These are phyloP conservation scores for Drosophila fuyamai DNA, from an alignment of 1,140 invertebrate species.

Conservation along the genomic window DNA sequence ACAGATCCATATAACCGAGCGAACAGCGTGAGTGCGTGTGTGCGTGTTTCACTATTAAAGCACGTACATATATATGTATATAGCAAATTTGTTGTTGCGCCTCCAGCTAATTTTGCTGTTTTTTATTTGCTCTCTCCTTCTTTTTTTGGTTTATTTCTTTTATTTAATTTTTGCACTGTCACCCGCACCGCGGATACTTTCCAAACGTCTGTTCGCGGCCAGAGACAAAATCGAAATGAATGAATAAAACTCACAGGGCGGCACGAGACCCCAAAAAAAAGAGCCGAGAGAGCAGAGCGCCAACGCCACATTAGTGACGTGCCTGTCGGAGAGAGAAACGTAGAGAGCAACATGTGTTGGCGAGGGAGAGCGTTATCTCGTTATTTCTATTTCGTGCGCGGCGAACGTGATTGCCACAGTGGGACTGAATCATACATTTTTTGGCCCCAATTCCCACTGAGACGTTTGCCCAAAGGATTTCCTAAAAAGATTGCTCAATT, in stretches of 20 bases:
- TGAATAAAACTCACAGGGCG: slow-evolving; percentile 58
- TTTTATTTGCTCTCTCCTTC: slow-evolving; percentile 32
- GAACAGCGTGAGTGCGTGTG: slow-evolving; percentile 28
- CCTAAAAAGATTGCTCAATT: slow-evolving; percentile 1
- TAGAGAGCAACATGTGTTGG: slow-evolving; percentile 36
- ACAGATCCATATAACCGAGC: slow-evolving; percentile 33
- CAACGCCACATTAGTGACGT: slow-evolving; percentile 24
- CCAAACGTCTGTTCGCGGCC: slow-evolving; percentile 48
- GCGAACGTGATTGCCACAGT: slow-evolving; percentile 76
- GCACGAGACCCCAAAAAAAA: slow-evolving; percentile 72
- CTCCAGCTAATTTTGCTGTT: slow-evolving; percentile 56
- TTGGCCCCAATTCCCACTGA: slow-evolving; percentile 1
- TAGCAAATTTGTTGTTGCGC: slow-evolving; percentile 68
- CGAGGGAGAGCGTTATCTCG: too few species aligned
- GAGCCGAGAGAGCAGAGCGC: slow-evolving; percentile 20
- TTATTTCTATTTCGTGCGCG: slow-evolving; percentile 52
- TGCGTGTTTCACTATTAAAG: slow-evolving; percentile 64
- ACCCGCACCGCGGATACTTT: slow-evolving; percentile 41
- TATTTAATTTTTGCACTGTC: slow-evolving; percentile 57
- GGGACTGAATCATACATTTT: slow-evolving; percentile 12
- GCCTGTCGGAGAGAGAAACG: not conserved
- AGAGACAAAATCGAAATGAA: slow-evolving; percentile 80
- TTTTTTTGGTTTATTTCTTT: slow-evolving; percentile 33
- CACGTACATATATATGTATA: slow-evolving; percentile 23
- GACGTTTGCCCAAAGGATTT: slow-evolving; percentile 1